Evolutionary conservation across 2,888 invertebrate species (phyloP), one percentile per base, ranked within the genome.

Genomic region (Cataglyphis livida): DNA sequence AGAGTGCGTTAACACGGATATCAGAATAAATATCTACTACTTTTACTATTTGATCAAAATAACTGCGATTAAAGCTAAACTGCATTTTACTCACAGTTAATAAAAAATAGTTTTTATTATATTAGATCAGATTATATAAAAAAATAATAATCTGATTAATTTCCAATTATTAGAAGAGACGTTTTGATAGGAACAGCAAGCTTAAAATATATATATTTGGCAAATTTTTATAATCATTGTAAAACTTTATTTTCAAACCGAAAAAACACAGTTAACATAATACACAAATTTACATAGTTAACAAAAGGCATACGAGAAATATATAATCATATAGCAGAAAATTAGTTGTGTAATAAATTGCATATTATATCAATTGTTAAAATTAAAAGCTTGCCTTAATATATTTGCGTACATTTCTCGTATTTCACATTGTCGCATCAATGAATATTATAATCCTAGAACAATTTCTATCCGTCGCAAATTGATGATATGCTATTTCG

Each of bases 191-290:
- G 21, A 35, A 48, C 18, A 64, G n/a, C 15, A 28, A 66, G 9
- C 9, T 38, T 41, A n/a, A 21, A 51, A 70, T 57, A 38, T 38
- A 71, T n/a, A 51, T 51, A 51, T 70, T 70, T 21, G 21, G 15
- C 18, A 35, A 35, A 0, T 35, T 35, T 35, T 35, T n/a, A 32
- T 76, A 78, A 35, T 28, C 59, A 44, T 35, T 21, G 70, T 44
- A 59, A 12, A 68, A n/a, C n/a, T 79, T 79, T 79, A 79, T 79
- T 78, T 78, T 59, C 59, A 79, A 71, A 70, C 25, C 71, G 71
- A 71, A 71, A 71, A 78, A 70, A 57, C 57, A 59, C 59, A 71
- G 21, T 44, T 59, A 59, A 79, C 32, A 71, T 59, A 21, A 32
- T 44, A 79, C 78, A 79, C 59, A 79, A 78, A 79, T 64, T 81